These are phyloP conservation scores for Chironex yamaguchii DNA, from an alignment of 30 jellyfish, hydroid and myxozoan species.

Conservation along the genomic window DNA sequence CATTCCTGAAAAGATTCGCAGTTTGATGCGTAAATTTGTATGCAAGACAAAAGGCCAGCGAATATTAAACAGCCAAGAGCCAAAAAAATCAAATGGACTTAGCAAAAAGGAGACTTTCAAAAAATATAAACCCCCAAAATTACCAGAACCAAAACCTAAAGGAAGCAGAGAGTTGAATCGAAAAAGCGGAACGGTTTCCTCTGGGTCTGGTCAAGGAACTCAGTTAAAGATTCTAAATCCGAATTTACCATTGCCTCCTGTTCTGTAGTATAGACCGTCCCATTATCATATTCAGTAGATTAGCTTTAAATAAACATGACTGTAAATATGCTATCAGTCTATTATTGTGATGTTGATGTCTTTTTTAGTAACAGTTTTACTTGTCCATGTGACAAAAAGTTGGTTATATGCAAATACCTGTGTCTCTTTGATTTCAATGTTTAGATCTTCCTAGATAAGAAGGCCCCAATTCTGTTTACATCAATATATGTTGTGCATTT, in stretches of 20 bases:
- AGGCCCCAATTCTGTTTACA: too few relatives aligned
- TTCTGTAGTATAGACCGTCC: too few relatives aligned
- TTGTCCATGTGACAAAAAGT: too few relatives aligned
- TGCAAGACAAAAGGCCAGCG: constrained; percentile 94
- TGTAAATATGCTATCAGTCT: too few relatives aligned
- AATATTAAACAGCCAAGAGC: constrained; percentile 23
- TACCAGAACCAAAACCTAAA: not conserved
- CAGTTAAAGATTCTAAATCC: not conserved
- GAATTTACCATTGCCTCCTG: not conserved
- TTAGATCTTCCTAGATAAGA: too few relatives aligned
- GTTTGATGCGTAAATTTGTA: constrained; percentile 89
- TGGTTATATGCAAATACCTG: too few relatives aligned
- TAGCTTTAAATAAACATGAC: too few relatives aligned
- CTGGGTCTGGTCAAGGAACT: not conserved
- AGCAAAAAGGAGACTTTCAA: not conserved
- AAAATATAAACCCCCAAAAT: not conserved
- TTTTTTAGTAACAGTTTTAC: too few relatives aligned
- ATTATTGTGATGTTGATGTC: too few relatives aligned
- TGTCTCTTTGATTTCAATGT: too few relatives aligned
- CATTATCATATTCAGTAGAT: too few relatives aligned
- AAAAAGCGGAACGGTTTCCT: not conserved
- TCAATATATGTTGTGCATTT: too few relatives aligned
- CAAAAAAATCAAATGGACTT: not conserved
- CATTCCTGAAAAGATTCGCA: constrained; percentile 85
- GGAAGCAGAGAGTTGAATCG: not conserved